A percentile compares a stretch with the other conserved stretches of the same genome.
phyloP scores from a whole-genome alignment of 2,888 invertebrate species.

The Ptilodon capucinus region DNA sequence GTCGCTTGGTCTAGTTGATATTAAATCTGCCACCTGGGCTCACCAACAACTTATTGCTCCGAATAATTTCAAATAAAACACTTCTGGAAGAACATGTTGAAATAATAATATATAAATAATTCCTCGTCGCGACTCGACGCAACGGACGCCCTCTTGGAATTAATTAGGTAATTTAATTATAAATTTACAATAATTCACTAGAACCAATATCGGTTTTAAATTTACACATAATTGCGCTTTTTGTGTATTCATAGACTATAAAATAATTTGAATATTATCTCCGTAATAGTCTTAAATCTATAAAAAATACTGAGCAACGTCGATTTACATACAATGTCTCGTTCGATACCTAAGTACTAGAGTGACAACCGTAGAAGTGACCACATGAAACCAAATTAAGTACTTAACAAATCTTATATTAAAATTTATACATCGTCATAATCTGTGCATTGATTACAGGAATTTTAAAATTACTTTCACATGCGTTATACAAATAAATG shows the following conservation, averaged over 20 bases:
- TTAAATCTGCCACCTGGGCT: slow-evolving; percentile 57
- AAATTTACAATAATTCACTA: slow-evolving; percentile 51
- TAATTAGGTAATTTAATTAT: slow-evolving; percentile 17
- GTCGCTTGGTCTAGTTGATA: slow-evolving; percentile 50
- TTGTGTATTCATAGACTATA: slow-evolving; percentile 49
- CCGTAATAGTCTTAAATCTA: slow-evolving; percentile 72
- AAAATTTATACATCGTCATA: slow-evolving; percentile 57
- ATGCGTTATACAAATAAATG: slow-evolving; percentile 62
- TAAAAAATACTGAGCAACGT: slow-evolving; percentile 80
- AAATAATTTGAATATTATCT: slow-evolving; percentile 70
- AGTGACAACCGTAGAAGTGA: slow-evolving; percentile 55
- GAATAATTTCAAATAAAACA: slow-evolving; percentile 45
- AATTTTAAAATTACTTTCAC: slow-evolving; percentile 59
- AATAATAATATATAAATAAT: slow-evolving; percentile 39
- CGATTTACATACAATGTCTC: slow-evolving; percentile 65
- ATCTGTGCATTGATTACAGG: slow-evolving; percentile 63
- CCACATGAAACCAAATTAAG: slow-evolving; percentile 58
- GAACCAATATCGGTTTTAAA: slow-evolving; percentile 53
- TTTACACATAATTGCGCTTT: slow-evolving; percentile 60
- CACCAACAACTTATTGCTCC: slow-evolving; percentile 51
- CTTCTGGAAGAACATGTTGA: slow-evolving; percentile 59
- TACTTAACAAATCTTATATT: slow-evolving; percentile 46
- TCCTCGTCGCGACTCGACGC: slow-evolving; percentile 29
- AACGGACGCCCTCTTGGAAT: slow-evolving; percentile 32
- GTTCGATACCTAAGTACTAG: slow-evolving; percentile 47